Conservation (phyloP, 2,113 vertebrate species). For the Chaetodon trifascialis region DNA sequence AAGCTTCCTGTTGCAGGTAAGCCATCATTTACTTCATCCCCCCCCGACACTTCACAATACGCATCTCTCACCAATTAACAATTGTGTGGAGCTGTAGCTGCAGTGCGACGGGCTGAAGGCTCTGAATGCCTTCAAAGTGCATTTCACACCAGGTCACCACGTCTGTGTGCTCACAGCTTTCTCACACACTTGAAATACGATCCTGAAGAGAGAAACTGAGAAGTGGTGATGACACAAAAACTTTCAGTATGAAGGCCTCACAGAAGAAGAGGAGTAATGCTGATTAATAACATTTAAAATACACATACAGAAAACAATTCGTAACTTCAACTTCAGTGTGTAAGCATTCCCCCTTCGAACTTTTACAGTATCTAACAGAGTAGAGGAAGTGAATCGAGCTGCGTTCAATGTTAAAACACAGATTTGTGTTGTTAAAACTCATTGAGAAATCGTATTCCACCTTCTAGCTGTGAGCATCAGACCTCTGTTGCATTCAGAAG, state of each 20-base stretch:
- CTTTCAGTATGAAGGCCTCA: not conserved
- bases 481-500: slow-evolving; percentile 6
- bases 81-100: slow-evolving; percentile 12
- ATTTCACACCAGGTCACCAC: slow-evolving; percentile 32
- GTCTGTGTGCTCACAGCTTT: slow-evolving; percentile 21
- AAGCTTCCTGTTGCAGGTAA: slow-evolving; percentile 71
- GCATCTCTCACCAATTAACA: slow-evolving; percentile 62
- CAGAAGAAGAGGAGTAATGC: not conserved
- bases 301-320: not conserved
- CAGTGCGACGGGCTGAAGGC: slow-evolving; percentile 11
- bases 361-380: not conserved
- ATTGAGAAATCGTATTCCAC: slow-evolving; percentile 21
- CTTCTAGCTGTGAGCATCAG: not conserved
- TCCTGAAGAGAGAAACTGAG: not conserved
- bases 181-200: not conserved
- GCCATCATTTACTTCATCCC: slow-evolving; percentile 32
- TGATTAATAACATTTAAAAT: not conserved
- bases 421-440: slow-evolving; percentile 58
- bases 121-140: slow-evolving; percentile 40
- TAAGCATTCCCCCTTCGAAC: not conserved
- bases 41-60: slow-evolving; percentile 59
- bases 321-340: not conserved
- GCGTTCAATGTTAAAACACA: not conserved
- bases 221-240: not conserved
- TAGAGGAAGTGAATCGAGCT: not conserved